Percentiles rank a stretch among this genome's conserved stretches.
phyloP scores from a whole-genome alignment of 2,888 invertebrate species.

The Mactromeris polynyma region DNA sequence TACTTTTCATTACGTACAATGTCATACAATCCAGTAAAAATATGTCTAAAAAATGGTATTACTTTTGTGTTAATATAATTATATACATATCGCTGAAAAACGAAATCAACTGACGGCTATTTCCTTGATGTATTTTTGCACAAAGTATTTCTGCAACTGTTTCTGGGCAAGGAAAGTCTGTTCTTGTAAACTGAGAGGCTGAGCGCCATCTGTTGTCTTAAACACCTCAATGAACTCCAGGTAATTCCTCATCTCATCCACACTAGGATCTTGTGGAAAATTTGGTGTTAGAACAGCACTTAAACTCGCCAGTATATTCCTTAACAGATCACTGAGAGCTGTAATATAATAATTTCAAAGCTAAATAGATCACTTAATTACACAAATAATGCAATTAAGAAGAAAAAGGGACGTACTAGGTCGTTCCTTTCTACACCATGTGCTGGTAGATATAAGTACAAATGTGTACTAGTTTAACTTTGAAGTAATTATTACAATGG shows the following conservation, averaged over 20 bases:
- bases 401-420: too few relatives aligned
- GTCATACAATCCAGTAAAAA: too few relatives aligned
- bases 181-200: constrained; percentile 63
- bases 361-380: too few relatives aligned
- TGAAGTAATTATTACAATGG: too few relatives aligned
- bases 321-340: constrained; percentile 44
- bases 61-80: too few relatives aligned
- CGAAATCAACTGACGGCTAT: constrained; percentile 50
- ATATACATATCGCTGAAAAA: not conserved
- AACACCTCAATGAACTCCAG: constrained; percentile 59
- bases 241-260: constrained; percentile 63
- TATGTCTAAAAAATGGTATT: too few relatives aligned
- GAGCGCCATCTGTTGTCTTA: constrained; percentile 38
- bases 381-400: too few relatives aligned
- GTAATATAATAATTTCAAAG: not conserved
- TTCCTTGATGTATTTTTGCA: constrained; percentile 58
- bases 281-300: constrained; percentile 66
- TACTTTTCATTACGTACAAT: too few relatives aligned
- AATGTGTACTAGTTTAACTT: too few relatives aligned
- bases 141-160: constrained; percentile 64
- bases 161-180: constrained; percentile 69
- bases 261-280: constrained; percentile 63
- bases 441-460: too few relatives aligned
- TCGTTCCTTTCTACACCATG: too few relatives aligned
- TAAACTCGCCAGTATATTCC: constrained; percentile 51